Conservation (phyloP, 2,797 vertebrate species). For the Emydoidea blandingii region DNA sequence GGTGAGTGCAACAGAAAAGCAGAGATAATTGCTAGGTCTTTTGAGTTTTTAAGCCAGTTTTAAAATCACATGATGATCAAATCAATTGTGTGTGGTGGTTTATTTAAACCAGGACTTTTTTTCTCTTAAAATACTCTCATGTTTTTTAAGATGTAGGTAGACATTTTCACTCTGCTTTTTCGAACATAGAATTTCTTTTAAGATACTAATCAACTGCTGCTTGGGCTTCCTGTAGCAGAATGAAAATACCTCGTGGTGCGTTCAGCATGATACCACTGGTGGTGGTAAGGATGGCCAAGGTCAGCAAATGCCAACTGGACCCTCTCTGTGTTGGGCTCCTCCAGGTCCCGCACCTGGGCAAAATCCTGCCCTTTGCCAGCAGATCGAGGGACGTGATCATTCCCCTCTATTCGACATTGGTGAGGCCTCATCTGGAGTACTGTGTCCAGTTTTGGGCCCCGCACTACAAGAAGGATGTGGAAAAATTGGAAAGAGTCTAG, state of each 20-base stretch:
- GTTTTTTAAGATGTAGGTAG: neutral
- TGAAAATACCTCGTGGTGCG: neutral
- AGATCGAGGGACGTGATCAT: too few relatives aligned
- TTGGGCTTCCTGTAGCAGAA: neutral
- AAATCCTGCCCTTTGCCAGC: neutral
- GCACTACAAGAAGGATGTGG: too few relatives aligned
- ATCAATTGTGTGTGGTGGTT: fast-evolving
- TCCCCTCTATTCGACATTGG: too few relatives aligned
- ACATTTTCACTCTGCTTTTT: neutral
- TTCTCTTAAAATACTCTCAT: neutral
- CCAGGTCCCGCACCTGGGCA: neutral
- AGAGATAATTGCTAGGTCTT: neutral
- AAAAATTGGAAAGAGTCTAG: too few relatives aligned
- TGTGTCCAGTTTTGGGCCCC: too few relatives aligned
- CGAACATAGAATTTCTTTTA: fast-evolving
- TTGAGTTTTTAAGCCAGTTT: neutral
- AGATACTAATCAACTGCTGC: neutral
- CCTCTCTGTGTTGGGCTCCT: neutral
- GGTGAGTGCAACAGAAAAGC: neutral
- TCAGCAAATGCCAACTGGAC: neutral
- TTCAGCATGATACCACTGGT: neutral
- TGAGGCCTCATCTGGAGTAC: too few relatives aligned
- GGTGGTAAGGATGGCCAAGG: neutral
- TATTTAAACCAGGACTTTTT: neutral
- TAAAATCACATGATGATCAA: neutral